phyloP scores from a whole-genome alignment of 2,888 invertebrate species.

The Xanthia togata region DNA sequence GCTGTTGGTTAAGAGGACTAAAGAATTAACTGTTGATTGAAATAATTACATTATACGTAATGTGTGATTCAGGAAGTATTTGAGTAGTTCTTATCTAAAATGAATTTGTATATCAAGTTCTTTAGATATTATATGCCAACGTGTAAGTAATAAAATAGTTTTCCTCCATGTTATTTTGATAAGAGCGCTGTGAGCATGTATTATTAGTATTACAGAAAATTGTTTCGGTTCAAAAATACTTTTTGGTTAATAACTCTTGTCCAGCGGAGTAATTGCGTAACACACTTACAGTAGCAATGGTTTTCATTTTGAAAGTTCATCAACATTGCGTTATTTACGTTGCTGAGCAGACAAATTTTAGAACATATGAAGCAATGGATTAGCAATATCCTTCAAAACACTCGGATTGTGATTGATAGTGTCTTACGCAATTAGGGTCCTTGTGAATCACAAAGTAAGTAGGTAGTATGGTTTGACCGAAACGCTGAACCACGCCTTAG shows the following conservation, averaged over 20 bases:
- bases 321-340: too few relatives aligned
- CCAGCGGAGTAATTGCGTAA: neutral
- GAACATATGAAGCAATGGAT: neutral
- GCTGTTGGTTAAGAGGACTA: neutral
- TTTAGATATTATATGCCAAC: conserved; percentile 33
- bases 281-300: too few relatives aligned
- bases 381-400: neutral
- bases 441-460: neutral
- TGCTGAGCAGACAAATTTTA: neutral
- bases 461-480: too few relatives aligned
- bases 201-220: neutral
- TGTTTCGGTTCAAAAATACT: neutral
- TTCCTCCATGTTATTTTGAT: conserved; percentile 7
- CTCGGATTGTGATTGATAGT: neutral
- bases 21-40: conserved; percentile 20
- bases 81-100: conserved; percentile 47
- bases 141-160: conserved; percentile 7
- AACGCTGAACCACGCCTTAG: too few relatives aligned
- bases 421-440: neutral
- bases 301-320: too few relatives aligned
- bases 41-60: conserved; percentile 37
- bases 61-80: conserved; percentile 34
- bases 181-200: neutral
- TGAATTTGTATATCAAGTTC: conserved; percentile 48
- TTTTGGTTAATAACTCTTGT: neutral